phyloP scores from a whole-genome alignment of 2,888 invertebrate genomes.

The Linnaemya vulpina region DNA sequence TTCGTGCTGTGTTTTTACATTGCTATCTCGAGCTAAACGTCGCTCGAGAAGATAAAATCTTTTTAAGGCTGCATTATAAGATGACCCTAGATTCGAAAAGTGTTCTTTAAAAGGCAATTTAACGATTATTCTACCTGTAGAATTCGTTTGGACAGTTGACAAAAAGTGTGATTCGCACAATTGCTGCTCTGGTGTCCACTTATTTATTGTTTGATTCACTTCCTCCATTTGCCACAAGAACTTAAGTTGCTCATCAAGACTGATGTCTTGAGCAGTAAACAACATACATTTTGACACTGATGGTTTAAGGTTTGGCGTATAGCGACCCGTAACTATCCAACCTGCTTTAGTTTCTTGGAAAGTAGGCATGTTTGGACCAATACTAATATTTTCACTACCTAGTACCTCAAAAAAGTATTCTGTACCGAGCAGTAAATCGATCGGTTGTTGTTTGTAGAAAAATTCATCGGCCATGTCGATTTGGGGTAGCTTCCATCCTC shows the following conservation, averaged over 20 bases:
- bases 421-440: conserved; percentile 24
- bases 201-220: conserved; percentile 1
- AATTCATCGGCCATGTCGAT: conserved; percentile 36
- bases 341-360: conserved; percentile 36
- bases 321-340: conserved; percentile 25
- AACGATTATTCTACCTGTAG: conserved; percentile 20
- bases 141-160: conserved; percentile 7
- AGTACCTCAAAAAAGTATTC: conserved; percentile 41
- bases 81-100: conserved; percentile 22
- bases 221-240: conserved; percentile 43
- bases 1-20: conserved; percentile 21
- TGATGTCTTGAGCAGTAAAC: background rate
- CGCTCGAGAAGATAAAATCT: conserved; percentile 30
- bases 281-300: background rate
- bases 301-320: conserved; percentile 5
- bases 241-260: conserved; percentile 31
- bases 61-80: conserved; percentile 17
- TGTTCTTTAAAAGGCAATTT: conserved; percentile 34
- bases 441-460: conserved; percentile 33
- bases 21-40: conserved; percentile 15
- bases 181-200: conserved; percentile 30
- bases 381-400: conserved; percentile 4
- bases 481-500: conserved; percentile 17
- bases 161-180: conserved; percentile 32
- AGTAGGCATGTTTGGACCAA: conserved; percentile 10